A percentile compares a stretch with the other conserved stretches of the same genome.
phyloP scores from a whole-genome alignment of 2,888 invertebrate species.

The Drosophila nr. perissopoda region DNA sequence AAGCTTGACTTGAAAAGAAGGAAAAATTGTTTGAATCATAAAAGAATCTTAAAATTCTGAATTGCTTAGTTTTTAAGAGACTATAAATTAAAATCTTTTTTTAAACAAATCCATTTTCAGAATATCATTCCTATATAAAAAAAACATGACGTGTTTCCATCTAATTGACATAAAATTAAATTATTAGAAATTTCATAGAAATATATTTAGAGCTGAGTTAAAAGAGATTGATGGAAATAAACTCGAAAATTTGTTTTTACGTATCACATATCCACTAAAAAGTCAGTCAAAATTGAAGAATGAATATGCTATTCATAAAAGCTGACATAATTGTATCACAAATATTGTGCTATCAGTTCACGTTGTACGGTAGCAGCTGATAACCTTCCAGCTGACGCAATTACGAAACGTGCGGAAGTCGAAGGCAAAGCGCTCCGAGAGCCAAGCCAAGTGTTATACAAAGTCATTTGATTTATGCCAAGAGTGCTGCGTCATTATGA shows the following conservation, averaged over 20 bases:
- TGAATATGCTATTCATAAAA: background rate
- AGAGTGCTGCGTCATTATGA: constrained; percentile 31
- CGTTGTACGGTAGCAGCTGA: constrained; percentile 25
- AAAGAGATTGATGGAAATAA: background rate
- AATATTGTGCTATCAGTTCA: constrained; percentile 38
- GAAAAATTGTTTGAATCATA: background rate
- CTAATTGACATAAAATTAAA: background rate
- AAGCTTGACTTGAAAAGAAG: background rate
- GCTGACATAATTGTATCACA: constrained; percentile 1
- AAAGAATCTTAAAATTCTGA: too few species aligned
- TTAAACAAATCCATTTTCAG: too few species aligned
- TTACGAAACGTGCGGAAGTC: constrained; percentile 40
- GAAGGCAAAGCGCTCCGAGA: constrained; percentile 8
- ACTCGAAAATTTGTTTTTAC: background rate
- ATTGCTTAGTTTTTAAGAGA: background rate
- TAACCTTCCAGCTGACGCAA: constrained; percentile 52
- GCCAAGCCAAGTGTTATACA: constrained; percentile 20
- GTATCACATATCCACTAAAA: background rate
- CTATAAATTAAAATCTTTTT: background rate
- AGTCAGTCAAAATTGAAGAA: background rate
- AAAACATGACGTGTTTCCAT: background rate
- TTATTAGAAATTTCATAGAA: background rate
- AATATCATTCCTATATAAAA: too few species aligned
- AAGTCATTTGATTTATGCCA: constrained; percentile 36
- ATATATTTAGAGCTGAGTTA: background rate